These are phyloP conservation scores for Folsomia manolachei DNA, from an alignment of 2,888 invertebrate species.

Conservation along the genomic window DNA sequence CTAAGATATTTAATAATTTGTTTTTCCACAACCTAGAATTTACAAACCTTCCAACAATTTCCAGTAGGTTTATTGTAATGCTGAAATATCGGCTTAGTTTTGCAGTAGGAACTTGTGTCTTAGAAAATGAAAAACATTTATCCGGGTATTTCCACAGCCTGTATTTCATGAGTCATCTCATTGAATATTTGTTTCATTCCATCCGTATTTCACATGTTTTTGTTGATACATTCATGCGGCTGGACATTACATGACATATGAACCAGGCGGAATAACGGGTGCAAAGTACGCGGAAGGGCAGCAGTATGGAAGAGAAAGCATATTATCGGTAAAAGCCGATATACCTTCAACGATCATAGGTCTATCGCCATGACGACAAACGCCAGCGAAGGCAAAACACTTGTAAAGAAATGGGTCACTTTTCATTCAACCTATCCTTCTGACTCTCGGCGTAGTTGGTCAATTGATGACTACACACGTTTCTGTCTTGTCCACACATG, in stretches of 20 bases:
- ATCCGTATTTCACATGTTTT: not conserved
- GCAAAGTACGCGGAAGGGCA: too few relatives aligned
- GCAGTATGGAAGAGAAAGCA: not conserved
- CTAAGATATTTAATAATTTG: too few relatives aligned
- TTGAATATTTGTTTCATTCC: not conserved
- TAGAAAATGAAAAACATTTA: too few relatives aligned
- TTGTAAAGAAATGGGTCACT: constrained; percentile 28
- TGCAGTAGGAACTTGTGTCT: too few relatives aligned
- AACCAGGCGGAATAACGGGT: too few relatives aligned
- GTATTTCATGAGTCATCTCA: not conserved
- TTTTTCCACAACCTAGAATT: too few relatives aligned
- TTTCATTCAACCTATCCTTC: not conserved
- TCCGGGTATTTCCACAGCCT: too few relatives aligned
- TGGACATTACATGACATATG: not conserved
- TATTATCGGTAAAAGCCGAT: not conserved
- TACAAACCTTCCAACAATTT: too few relatives aligned
- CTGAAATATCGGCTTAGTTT: too few relatives aligned
- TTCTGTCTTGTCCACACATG: too few relatives aligned
- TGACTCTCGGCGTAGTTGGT: not conserved
- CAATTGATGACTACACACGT: too few relatives aligned
- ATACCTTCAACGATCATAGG: not conserved
- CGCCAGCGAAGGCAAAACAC: constrained; percentile 28
- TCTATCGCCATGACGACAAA: constrained; percentile 31
- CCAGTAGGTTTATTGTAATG: too few relatives aligned
- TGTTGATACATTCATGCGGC: not conserved